Evolutionary conservation across 2,797 vertebrate genomes (phyloP).

Genomic region (Monodelphis domestica): DNA sequence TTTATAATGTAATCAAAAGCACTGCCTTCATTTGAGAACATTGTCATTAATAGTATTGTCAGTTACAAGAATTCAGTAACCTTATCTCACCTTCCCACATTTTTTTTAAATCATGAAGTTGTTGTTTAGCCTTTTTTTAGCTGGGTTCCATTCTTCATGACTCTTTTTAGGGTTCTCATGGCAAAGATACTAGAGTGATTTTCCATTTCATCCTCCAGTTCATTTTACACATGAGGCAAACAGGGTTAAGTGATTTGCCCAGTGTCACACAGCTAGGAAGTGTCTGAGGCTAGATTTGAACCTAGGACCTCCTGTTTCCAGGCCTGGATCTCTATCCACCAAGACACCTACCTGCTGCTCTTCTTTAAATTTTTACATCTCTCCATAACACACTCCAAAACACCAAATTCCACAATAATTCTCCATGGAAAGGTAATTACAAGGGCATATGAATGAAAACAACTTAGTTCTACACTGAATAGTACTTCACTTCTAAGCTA

Average conservation of each 20-base stretch:
- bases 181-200: no score
- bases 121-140: no score
- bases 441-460: background rate
- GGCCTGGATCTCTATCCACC: no score
- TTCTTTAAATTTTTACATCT: background rate
- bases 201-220: no score
- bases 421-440: background rate
- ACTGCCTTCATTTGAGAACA: background rate
- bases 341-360: no score
- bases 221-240: no score
- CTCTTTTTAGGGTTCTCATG: no score
- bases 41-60: background rate
- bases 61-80: background rate
- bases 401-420: background rate
- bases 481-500: background rate
- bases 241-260: background rate
- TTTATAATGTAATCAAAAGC: conserved; percentile 12
- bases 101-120: conserved; percentile 6
- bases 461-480: background rate
- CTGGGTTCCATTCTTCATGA: background rate
- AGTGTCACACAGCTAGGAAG: background rate
- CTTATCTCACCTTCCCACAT: conserved; percentile 5
- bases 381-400: background rate
- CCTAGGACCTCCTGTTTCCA: no score
- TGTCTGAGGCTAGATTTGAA: background rate